These are phyloP conservation scores for Cynopterus brachyotis DNA, from an alignment of 2,113 vertebrate species.

Conservation along the genomic window DNA sequence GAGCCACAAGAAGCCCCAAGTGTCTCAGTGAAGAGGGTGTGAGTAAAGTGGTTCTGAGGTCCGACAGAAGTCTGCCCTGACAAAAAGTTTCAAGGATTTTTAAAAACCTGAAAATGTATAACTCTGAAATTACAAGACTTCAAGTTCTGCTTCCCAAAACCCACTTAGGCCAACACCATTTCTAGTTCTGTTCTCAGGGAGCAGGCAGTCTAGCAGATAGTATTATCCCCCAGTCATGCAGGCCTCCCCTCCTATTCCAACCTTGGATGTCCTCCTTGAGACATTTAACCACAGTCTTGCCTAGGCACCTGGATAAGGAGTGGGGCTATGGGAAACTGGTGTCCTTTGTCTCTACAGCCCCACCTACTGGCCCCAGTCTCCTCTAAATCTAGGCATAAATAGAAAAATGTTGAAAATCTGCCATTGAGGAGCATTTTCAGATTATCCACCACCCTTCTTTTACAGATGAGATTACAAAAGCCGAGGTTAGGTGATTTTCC, in stretches of 20 bases:
- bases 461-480: not conserved
- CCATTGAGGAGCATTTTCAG: not conserved
- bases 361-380: too few species aligned
- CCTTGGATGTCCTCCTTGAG: not conserved
- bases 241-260: not conserved
- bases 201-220: not conserved
- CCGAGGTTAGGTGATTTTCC: not conserved
- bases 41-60: not conserved
- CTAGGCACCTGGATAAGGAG: not conserved
- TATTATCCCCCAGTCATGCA: rapidly evolving
- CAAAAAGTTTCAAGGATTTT: not conserved
- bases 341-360: too few species aligned
- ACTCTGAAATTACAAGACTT: not conserved
- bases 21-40: not conserved
- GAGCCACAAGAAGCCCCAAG: not conserved
- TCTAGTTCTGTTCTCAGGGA: not conserved
- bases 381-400: not conserved
- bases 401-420: not conserved
- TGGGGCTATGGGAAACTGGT: not conserved
- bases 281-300: not conserved
- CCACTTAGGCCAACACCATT: not conserved
- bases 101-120: not conserved
- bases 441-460: too few species aligned
- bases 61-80: not conserved
- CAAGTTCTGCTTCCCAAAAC: not conserved